These are phyloP conservation scores for Phaethon lepturus DNA, from an alignment of 2,113 vertebrate genomes.

Conservation along the genomic window DNA sequence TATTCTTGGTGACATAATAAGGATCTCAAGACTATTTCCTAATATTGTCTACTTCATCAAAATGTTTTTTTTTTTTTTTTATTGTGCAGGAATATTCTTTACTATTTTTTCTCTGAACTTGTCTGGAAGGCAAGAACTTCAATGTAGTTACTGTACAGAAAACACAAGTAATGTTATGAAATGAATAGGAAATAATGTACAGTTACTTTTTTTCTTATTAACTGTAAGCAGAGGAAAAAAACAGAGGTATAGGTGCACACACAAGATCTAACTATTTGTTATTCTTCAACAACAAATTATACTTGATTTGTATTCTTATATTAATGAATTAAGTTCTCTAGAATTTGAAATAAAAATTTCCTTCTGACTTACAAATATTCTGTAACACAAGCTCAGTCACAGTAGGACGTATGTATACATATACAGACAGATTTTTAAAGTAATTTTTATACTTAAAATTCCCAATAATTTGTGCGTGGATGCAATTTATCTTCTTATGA, in stretches of 20 bases:
- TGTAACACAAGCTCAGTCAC: not conserved
- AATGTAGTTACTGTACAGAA: not conserved
- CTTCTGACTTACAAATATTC: not conserved
- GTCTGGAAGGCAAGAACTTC: not conserved
- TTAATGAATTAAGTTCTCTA: not conserved
- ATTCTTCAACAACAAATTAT: not conserved
- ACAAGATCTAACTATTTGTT: not conserved
- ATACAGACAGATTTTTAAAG: not conserved
- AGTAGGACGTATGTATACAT: rapidly evolving
- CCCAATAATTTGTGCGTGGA: not conserved
- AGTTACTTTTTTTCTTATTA: not conserved
- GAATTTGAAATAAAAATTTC: not conserved
- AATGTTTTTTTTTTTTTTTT: not conserved
- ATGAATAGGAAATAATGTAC: not conserved
- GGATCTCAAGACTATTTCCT: not conserved
- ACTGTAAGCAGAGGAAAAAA: not conserved
- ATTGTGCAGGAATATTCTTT: not conserved
- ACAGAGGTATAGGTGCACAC: not conserved
- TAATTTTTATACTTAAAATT: not conserved
- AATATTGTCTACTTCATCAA: not conserved
- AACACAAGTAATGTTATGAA: not conserved
- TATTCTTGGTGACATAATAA: not conserved
- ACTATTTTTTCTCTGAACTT: not conserved
- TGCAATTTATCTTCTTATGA: not conserved
- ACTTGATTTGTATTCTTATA: not conserved